Evolutionary conservation across 2,888 invertebrate species (phyloP).

Genomic region (Orthonevra nobilis): DNA sequence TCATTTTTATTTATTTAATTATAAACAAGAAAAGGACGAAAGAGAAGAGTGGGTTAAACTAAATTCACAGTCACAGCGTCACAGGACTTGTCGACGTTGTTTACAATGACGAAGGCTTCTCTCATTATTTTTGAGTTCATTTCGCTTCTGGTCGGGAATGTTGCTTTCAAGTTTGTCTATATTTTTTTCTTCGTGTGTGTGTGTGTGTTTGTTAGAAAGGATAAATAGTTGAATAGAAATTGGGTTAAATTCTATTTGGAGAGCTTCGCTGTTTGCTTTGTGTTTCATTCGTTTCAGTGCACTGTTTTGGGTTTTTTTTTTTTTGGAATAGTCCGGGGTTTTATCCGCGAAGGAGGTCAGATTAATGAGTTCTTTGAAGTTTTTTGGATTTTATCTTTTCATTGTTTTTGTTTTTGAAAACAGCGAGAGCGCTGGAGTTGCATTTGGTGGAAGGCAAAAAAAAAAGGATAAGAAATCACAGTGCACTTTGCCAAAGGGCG

Average conservation of each 20-base stretch:
- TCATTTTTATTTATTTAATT: slow-evolving; percentile 60
- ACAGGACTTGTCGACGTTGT: slow-evolving; percentile 27
- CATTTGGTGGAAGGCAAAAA: background rate
- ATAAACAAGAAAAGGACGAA: slow-evolving; percentile 22
- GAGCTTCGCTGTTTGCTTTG: slow-evolving; percentile 46
- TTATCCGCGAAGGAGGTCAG: slow-evolving; percentile 39
- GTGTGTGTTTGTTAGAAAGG: slow-evolving; percentile 30
- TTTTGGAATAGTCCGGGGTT: slow-evolving; percentile 8
- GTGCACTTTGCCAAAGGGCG: slow-evolving; percentile 45
- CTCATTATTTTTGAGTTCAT: slow-evolving; percentile 57
- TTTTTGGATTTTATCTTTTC: slow-evolving; percentile 10
- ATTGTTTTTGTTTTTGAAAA: no score
- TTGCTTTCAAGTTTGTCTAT: slow-evolving; percentile 4
- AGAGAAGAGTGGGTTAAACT: slow-evolving; percentile 7
- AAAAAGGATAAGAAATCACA: slow-evolving; percentile 28
- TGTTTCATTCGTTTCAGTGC: no score
- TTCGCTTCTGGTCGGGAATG: slow-evolving; percentile 20
- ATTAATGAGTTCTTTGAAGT: slow-evolving; percentile 43
- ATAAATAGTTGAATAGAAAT: slow-evolving; percentile 57
- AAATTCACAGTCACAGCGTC: no score
- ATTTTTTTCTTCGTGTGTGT: background rate
- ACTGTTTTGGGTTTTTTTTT: no score
- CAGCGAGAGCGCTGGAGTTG: background rate
- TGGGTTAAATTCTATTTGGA: slow-evolving; percentile 60
- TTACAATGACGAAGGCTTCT: slow-evolving; percentile 32